These are phyloP conservation scores for Osmerus eperlanus DNA, from an alignment of 2,113 vertebrate species.

Conservation along the genomic window DNA sequence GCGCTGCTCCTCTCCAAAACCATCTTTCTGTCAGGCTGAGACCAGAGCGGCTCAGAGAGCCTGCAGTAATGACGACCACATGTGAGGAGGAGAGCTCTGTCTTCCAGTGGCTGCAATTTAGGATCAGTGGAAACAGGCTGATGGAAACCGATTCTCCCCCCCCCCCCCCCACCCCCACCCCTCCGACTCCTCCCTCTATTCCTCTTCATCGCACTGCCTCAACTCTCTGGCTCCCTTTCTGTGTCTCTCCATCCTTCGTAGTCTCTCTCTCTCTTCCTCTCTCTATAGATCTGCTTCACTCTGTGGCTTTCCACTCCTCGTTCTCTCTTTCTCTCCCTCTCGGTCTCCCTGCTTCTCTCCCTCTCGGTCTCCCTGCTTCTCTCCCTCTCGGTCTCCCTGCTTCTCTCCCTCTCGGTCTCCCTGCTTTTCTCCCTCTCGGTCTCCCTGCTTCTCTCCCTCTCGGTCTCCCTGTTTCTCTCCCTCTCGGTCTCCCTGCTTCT, in stretches of 20 bases:
- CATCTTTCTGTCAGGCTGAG: slow-evolving; percentile 53
- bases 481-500: too few species aligned
- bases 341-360: too few species aligned
- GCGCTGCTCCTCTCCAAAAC: slow-evolving; percentile 37
- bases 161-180: slow-evolving; percentile 32
- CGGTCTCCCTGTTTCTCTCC: too few species aligned
- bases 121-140: slow-evolving; percentile 67
- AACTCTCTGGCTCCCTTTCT: too few species aligned
- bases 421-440: too few species aligned
- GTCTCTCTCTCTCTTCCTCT: slow-evolving; percentile 7
- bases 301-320: neutral
- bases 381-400: too few species aligned
- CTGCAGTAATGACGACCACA: slow-evolving; percentile 62
- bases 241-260: too few species aligned
- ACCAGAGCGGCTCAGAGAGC: slow-evolving; percentile 16
- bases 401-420: too few species aligned
- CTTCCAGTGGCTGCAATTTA: slow-evolving; percentile 67
- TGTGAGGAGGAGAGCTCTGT: slow-evolving; percentile 64
- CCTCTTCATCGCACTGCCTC: slow-evolving; percentile 14
- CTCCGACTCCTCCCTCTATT: neutral
- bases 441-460: too few species aligned
- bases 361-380: too few species aligned
- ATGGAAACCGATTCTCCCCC: slow-evolving; percentile 60
- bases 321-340: neutral
- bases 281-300: neutral